Percentiles rank a stretch among this genome's conserved stretches.
These are phyloP conservation scores for Stegostoma tigrinum DNA, from an alignment of 2,113 vertebrate species.

Conservation along the genomic window DNA sequence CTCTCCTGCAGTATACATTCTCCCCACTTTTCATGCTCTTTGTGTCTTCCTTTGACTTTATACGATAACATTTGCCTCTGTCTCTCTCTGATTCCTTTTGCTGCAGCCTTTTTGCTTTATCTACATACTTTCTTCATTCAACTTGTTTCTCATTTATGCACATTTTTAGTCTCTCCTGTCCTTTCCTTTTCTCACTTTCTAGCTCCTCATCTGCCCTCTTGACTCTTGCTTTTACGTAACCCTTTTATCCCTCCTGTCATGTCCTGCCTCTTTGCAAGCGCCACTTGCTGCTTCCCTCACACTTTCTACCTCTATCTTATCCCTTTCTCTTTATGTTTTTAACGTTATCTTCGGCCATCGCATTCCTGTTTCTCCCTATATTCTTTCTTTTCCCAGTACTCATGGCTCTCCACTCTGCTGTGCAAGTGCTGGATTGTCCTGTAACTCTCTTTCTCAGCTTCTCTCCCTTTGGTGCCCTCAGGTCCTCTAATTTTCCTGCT, in stretches of 20 bases:
- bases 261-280: neutral
- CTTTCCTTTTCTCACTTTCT: slow-evolving; percentile 38
- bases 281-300: neutral
- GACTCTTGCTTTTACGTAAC: slow-evolving; percentile 44
- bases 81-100: neutral
- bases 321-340: neutral
- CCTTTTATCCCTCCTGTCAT: neutral
- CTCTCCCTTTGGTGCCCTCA: slow-evolving; percentile 60
- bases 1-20: neutral
- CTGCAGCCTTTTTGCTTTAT: neutral
- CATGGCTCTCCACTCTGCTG: slow-evolving; percentile 42
- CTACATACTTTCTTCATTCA: slow-evolving; percentile 41
- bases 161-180: slow-evolving; percentile 60
- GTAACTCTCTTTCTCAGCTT: slow-evolving; percentile 2
- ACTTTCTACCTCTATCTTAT: neutral
- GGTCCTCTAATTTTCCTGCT: slow-evolving; percentile 65
- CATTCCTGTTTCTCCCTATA: neutral
- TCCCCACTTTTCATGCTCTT: neutral
- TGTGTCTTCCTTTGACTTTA: neutral
- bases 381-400: slow-evolving; percentile 48
- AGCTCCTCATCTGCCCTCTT: slow-evolving; percentile 49
- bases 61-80: too few relatives aligned
- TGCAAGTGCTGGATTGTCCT: neutral
- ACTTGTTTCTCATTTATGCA: slow-evolving; percentile 39
- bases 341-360: neutral